Percentiles rank a stretch among this genome's conserved stretches.
Evolutionary conservation across 1,140 invertebrate genomes (phyloP).

Genomic region (Drosophila burlai): DNA sequence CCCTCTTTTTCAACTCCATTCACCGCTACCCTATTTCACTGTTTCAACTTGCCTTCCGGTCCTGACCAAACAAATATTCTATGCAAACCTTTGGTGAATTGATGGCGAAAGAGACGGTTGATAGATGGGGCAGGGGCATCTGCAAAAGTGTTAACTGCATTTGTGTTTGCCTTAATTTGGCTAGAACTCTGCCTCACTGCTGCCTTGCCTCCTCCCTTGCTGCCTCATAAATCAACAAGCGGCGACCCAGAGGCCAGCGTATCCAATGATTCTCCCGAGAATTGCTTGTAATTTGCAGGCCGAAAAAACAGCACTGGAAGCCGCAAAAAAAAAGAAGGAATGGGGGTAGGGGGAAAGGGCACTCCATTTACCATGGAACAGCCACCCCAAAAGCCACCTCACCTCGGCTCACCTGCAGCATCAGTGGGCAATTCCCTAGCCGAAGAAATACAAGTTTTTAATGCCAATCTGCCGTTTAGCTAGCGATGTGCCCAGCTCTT

Average conservation of each 20-base stretch:
- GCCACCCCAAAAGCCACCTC: conserved; percentile 10
- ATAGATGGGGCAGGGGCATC: not conserved
- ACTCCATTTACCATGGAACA: conserved; percentile 8
- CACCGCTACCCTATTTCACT: conserved; percentile 13
- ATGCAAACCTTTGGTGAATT: conserved; percentile 44
- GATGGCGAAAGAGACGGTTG: not conserved
- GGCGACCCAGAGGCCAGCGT: conserved; percentile 40
- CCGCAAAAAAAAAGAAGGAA: conserved; percentile 12
- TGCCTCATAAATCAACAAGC: conserved; percentile 61
- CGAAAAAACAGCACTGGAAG: conserved; percentile 52
- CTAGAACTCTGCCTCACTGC: conserved; percentile 12
- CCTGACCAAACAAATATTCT: conserved; percentile 41
- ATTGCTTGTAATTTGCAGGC: conserved; percentile 73
- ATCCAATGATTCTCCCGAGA: conserved; percentile 67
- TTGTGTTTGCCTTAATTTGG: conserved; percentile 53
- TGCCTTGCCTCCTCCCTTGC: not conserved
- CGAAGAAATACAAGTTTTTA: conserved; percentile 58
- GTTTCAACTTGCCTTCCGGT: conserved; percentile 48
- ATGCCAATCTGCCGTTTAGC: conserved; percentile 76
- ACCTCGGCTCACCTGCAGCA: conserved; percentile 27
- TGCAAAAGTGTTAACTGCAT: conserved; percentile 44
- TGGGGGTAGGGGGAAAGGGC: too few relatives aligned
- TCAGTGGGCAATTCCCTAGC: conserved; percentile 34
- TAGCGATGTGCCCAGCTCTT: conserved; percentile 25
- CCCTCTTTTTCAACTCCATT: not conserved